A percentile compares a stretch with the other conserved stretches of the same genome.
phyloP scores from a whole-genome alignment of 2,888 invertebrate genomes.

The Graphium colonna region DNA sequence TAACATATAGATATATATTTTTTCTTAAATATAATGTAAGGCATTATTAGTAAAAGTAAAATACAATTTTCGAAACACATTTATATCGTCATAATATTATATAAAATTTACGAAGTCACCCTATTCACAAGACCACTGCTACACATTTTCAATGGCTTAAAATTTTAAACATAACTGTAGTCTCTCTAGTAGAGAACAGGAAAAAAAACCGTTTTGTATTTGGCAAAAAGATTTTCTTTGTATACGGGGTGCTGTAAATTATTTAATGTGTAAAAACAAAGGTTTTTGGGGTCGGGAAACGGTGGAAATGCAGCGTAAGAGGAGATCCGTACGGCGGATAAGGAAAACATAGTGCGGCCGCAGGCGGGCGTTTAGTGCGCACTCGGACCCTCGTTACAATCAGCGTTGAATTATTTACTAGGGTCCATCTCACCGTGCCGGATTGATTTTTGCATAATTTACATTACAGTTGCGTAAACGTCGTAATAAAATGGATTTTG shows the following conservation, averaged over 20 bases:
- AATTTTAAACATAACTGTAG: too few relatives aligned
- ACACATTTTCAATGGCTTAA: too few relatives aligned
- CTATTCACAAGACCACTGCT: too few relatives aligned
- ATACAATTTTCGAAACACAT: too few relatives aligned
- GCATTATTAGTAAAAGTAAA: too few relatives aligned
- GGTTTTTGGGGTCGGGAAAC: constrained; percentile 1
- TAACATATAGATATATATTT: too few relatives aligned
- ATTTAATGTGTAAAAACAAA: constrained; percentile 8
- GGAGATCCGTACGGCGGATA: constrained; percentile 32
- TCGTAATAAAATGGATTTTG: constrained; percentile 37
- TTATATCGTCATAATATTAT: too few relatives aligned
- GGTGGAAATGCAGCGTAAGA: constrained; percentile 22
- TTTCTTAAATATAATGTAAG: too few relatives aligned
- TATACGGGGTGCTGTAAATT: background rate
- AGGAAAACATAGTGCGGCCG: constrained; percentile 46
- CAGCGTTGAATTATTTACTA: constrained; percentile 73
- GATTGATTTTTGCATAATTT: constrained; percentile 77
- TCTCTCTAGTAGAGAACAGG: too few relatives aligned
- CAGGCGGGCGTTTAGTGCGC: constrained; percentile 64
- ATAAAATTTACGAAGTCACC: too few relatives aligned
- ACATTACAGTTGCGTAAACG: constrained; percentile 48
- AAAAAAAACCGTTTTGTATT: background rate
- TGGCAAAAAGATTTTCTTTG: background rate
- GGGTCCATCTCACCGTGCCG: constrained; percentile 58
- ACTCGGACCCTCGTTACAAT: constrained; percentile 71